phyloP scores from a whole-genome alignment of 2,888 invertebrate species.

The Hydriomena furcata region DNA sequence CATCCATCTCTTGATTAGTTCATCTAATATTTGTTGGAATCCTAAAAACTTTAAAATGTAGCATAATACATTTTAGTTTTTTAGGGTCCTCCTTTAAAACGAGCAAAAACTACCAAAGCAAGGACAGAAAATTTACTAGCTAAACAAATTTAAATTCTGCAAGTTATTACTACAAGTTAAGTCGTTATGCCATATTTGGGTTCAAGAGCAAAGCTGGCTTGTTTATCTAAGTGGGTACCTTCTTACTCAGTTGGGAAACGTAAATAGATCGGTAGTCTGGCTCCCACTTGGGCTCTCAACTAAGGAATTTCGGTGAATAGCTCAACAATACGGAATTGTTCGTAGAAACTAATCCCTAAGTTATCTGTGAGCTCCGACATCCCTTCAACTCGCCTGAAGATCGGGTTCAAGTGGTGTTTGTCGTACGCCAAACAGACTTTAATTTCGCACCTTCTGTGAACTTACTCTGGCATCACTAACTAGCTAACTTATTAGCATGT shows the following conservation, averaged over 20 bases:
- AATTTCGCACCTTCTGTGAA: conserved; percentile 54
- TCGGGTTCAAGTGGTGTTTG: conserved; percentile 49
- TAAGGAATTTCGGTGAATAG: conserved; percentile 45
- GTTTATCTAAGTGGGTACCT: conserved; percentile 13
- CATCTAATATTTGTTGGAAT: conserved; percentile 8
- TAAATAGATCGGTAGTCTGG: conserved; percentile 25
- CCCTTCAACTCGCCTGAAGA: conserved; percentile 48
- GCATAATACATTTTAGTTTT: too few relatives aligned
- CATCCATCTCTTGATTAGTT: conserved; percentile 20
- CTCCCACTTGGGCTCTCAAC: conserved; percentile 34
- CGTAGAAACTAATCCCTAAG: conserved; percentile 57
- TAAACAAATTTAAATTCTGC: conserved; percentile 29
- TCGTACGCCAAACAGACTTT: conserved; percentile 50
- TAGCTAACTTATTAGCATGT: conserved; percentile 53
- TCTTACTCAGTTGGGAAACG: conserved; percentile 14
- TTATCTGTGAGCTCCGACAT: conserved; percentile 47
- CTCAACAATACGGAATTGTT: conserved; percentile 51
- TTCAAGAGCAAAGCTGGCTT: conserved; percentile 20
- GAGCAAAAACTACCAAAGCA: conserved; percentile 16
- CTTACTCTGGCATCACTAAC: conserved; percentile 48
- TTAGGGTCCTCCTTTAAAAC: too few relatives aligned
- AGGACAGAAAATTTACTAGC: conserved; percentile 24
- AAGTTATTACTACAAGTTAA: conserved; percentile 23
- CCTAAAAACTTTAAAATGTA: too few relatives aligned
- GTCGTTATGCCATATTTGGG: conserved; percentile 26